These are phyloP conservation scores for Anoplolepis gracilipes DNA, from an alignment of 1,140 invertebrate species.

Conservation along the genomic window DNA sequence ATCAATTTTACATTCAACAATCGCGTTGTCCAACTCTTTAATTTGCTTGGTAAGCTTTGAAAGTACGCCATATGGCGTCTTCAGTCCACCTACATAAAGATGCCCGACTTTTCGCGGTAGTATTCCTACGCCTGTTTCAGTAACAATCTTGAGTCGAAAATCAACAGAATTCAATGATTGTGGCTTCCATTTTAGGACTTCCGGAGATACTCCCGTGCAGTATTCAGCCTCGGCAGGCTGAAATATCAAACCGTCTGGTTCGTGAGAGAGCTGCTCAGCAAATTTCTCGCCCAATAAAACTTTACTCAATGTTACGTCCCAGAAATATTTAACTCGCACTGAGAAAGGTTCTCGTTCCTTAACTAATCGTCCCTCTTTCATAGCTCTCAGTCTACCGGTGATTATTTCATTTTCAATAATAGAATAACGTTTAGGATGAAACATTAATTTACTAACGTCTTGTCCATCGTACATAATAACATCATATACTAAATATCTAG, in stretches of 20 bases:
- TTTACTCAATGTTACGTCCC: conserved; percentile 90
- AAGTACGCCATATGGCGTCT: conserved; percentile 90
- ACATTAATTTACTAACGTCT: conserved; percentile 92
- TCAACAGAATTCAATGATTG: conserved; percentile 97
- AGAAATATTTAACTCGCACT: conserved; percentile 95
- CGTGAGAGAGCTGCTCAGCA: conserved; percentile 93
- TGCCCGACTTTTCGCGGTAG: conserved; percentile 91
- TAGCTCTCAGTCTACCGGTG: conserved; percentile 89
- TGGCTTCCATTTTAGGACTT: conserved; percentile 99
- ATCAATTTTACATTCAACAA: conserved; percentile 97
- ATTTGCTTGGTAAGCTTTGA: conserved; percentile 91
- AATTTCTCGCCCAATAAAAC: conserved; percentile 95
- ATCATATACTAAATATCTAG: conserved; percentile 98
- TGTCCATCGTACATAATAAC: conserved; percentile 94
- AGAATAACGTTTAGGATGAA: conserved; percentile 91
- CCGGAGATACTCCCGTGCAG: conserved; percentile 91
- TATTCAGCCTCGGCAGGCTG: conserved; percentile 97
- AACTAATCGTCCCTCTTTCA: conserved; percentile 91
- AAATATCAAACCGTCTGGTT: conserved; percentile 99
- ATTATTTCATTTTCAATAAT: conserved; percentile 92
- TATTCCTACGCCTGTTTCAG: conserved; percentile 90
- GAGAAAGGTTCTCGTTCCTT: conserved; percentile 94
- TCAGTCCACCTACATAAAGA: conserved; percentile 92
- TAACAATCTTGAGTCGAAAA: conserved; percentile 95
- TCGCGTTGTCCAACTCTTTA: conserved; percentile 95